Percentiles rank a stretch among this genome's conserved stretches.
Conservation (phyloP, 2,797 vertebrate species). For the Meda fulgida region DNA sequence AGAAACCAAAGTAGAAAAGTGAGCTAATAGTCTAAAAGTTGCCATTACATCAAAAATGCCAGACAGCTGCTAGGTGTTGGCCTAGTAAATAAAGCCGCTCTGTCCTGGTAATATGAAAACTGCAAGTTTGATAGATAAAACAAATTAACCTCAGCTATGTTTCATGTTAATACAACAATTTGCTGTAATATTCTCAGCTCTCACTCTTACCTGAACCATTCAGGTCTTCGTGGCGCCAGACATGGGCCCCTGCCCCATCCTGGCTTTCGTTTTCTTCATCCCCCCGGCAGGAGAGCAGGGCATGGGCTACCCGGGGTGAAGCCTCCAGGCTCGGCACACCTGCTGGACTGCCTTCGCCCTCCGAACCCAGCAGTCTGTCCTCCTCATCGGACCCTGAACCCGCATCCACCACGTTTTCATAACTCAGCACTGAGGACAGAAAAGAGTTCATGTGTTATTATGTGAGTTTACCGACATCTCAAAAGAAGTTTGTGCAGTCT, state of each 20-base stretch:
- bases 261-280: slow-evolving; percentile 84
- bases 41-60: slow-evolving; percentile 17
- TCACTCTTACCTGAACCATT: slow-evolving; percentile 83
- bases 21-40: slow-evolving; percentile 27
- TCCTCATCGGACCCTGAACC: slow-evolving; percentile 94
- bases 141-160: not conserved
- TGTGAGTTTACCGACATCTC: not conserved
- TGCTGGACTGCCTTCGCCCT: slow-evolving; percentile 86
- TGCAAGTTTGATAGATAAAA: not conserved
- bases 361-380: slow-evolving; percentile 86
- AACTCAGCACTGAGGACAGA: slow-evolving; percentile 86
- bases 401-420: slow-evolving; percentile 90
- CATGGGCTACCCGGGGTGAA: slow-evolving; percentile 86
- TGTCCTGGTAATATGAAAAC: slow-evolving; percentile 3
- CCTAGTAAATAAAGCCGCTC: slow-evolving; percentile 18
- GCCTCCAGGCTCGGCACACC: slow-evolving; percentile 84
- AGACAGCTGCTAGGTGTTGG: slow-evolving; percentile 37
- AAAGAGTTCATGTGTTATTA: slow-evolving; percentile 5
- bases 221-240: slow-evolving; percentile 85
- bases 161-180: not conserved
- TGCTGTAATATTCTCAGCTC: not conserved
- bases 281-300: slow-evolving; percentile 78
- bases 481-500: not conserved
- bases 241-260: slow-evolving; percentile 78
- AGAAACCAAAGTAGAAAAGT: slow-evolving; percentile 36